These are phyloP conservation scores for Pogonocichla stellata DNA, from an alignment of 2,113 vertebrate species.

Conservation along the genomic window DNA sequence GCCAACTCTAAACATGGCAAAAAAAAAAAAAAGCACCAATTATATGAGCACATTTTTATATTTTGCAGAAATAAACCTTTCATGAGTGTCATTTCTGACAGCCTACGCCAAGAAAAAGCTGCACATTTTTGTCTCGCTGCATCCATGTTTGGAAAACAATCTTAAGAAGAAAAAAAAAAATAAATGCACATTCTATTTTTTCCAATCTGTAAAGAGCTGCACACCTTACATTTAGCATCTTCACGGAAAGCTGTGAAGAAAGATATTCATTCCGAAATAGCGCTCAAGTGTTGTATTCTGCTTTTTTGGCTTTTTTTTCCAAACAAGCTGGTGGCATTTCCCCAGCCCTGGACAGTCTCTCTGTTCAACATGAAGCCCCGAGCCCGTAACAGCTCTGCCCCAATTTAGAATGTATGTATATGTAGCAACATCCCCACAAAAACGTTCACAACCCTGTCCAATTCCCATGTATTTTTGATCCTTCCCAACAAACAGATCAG, in stretches of 20 bases:
- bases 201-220: background rate
- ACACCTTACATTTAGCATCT: background rate
- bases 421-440: background rate
- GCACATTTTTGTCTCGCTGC: background rate
- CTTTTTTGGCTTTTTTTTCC: background rate
- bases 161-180: background rate
- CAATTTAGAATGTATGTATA: background rate
- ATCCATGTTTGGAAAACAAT: constrained; percentile 28
- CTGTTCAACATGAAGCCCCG: background rate
- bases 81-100: background rate
- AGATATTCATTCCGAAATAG: background rate
- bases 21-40: background rate
- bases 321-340: background rate
- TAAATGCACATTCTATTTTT: background rate
- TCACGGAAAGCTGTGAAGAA: background rate
- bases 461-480: background rate
- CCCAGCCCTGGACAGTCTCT: background rate
- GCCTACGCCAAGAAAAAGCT: background rate
- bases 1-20: background rate
- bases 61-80: background rate
- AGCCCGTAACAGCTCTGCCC: background rate
- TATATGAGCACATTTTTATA: background rate
- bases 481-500: constrained; percentile 3
- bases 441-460: background rate
- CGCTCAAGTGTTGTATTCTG: background rate